These are phyloP conservation scores for Monomorium pharaonis DNA, from an alignment of 1,140 invertebrate genomes.

Conservation along the genomic window DNA sequence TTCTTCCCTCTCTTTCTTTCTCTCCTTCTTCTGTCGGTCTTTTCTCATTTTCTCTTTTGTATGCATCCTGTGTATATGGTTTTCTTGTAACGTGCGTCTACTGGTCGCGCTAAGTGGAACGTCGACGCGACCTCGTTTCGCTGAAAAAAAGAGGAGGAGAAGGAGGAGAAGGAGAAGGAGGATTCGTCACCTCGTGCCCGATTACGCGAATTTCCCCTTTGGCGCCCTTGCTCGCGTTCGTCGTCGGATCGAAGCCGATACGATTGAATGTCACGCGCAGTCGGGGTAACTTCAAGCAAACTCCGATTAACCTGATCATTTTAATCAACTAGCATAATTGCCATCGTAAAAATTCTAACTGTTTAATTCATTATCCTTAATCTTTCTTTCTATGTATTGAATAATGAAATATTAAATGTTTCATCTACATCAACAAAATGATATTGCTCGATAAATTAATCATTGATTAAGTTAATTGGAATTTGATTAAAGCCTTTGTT, in stretches of 20 bases:
- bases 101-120: constrained; percentile 12
- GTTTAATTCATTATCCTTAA: not conserved
- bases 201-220: constrained; percentile 47
- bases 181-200: constrained; percentile 47
- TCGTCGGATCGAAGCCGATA: constrained; percentile 10
- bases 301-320: not conserved
- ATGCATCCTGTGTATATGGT: not conserved
- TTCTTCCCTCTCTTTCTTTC: not conserved
- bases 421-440: not conserved
- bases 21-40: not conserved
- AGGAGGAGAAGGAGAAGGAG: constrained; percentile 18
- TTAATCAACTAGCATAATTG: not conserved
- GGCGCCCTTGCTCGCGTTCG: constrained; percentile 25
- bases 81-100: constrained; percentile 3
- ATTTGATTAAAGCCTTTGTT: not conserved
- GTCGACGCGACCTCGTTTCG: constrained; percentile 42
- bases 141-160: constrained; percentile 1
- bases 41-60: constrained; percentile 6
- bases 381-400: not conserved
- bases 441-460: not conserved
- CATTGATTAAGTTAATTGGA: not conserved
- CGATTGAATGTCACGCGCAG: constrained; percentile 6
- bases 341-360: not conserved
- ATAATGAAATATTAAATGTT: not conserved
- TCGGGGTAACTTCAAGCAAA: not conserved